Evolutionary conservation across 1,140 invertebrate genomes (phyloP).

Genomic region (Contarinia nasturtii): DNA sequence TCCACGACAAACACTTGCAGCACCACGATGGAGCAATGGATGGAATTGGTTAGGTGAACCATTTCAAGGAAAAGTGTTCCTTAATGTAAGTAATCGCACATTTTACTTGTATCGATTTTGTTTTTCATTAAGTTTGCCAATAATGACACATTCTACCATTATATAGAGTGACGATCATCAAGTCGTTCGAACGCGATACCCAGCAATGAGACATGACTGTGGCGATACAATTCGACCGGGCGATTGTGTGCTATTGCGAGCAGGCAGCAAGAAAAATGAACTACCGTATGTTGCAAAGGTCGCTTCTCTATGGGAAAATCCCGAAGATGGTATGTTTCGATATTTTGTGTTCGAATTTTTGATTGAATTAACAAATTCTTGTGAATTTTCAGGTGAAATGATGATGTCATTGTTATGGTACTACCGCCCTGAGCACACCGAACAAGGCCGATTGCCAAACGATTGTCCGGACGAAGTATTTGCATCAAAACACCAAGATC

Average conservation of each 20-base stretch:
- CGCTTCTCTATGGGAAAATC: conserved; percentile 83
- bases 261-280: conserved; percentile 63
- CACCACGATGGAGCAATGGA: conserved; percentile 73
- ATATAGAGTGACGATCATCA: conserved; percentile 64
- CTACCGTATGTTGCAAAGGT: conserved; percentile 89
- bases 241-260: conserved; percentile 78
- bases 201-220: conserved; percentile 66
- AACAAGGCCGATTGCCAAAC: conserved; percentile 54
- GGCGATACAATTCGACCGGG: conserved; percentile 68
- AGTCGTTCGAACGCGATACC: conserved; percentile 60
- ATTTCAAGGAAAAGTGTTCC: conserved; percentile 64
- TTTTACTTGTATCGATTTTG: neutral
- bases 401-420: conserved; percentile 95
- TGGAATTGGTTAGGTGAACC: conserved; percentile 80
- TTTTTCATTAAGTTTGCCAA: too few species aligned
- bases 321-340: conserved; percentile 55
- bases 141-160: too few species aligned
- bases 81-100: conserved; percentile 50
- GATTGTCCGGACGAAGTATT: conserved; percentile 84
- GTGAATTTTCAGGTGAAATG: conserved; percentile 64
- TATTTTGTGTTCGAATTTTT: too few species aligned
- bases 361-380: neutral
- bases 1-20: conserved; percentile 25
- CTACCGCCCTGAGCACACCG: conserved; percentile 92
- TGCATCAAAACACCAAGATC: conserved; percentile 83